Base-by-base conservation (phyloP, 2,113 vertebrate species). In the Neodon shergylaensis region DNA sequence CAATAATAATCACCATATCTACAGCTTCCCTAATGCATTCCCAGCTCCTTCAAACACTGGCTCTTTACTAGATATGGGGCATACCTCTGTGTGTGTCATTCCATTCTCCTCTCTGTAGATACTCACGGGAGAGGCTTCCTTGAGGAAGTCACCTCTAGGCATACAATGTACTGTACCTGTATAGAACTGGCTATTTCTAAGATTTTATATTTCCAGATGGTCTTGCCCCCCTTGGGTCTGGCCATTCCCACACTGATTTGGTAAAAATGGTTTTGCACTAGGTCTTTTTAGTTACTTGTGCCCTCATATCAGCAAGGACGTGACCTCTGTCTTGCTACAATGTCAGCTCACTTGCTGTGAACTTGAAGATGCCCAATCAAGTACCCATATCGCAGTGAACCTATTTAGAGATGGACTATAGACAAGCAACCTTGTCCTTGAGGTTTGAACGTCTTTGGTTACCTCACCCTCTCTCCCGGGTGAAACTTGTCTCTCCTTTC, bases 381-480 rank as follows among this genome's bases (percentile, higher is more conserved):
- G 17, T 12, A 28, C 16, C 36, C 14, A 0, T 0, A 36, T 17
- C 2, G 21, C 74, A 19, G 19, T n/a, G 1, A 16, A 16, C 31
- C 4, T 31, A 0, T 7, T 14, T 28, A 3, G 12, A 82, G 21
- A 14, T 1, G 0, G 42, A 36, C 24, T 1, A 11, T 2, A 47
- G 61, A 3, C 44, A 0, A 12, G 0, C 7, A 3, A 3, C 22
- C 0, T 3, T 33, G 10, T 2, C 2, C 7, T 6, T 26, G 8
- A 58, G 8, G 5, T 2, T 3, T 1, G 8, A 12, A 5, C 0
- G 0, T 49, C n/a, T 26, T 52, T 5, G 1, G 3, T 26, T 14
- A 0, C 3, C 47, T 24, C 5, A 0, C 1, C 9, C 8, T 22
- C 36, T 76, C 42, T n/a, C 63, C 4, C 33, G 3, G 3, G 36